Percentiles rank a stretch among this genome's conserved stretches.
These are phyloP conservation scores for Axinella damicornis DNA, from an alignment of 37 sponge, comb jelly and placozoan species.

Conservation along the genomic window DNA sequence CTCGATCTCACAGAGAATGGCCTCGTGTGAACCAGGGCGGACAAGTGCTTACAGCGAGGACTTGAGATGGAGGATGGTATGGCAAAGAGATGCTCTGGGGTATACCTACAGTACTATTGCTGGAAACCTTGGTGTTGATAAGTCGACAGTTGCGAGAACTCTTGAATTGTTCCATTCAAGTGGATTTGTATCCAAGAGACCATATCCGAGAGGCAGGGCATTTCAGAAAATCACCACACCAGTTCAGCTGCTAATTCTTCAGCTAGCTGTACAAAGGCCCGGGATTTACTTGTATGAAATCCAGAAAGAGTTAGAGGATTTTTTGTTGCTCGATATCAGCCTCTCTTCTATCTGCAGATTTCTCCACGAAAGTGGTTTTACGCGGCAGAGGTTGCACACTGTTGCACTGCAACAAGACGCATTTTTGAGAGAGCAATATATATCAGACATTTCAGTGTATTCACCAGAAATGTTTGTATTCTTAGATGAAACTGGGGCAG, in stretches of 20 bases:
- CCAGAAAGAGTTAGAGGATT: conserved; percentile 2
- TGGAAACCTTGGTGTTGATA: conserved; percentile 29
- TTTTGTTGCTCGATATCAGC: not conserved
- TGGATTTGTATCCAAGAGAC: conserved; percentile 26
- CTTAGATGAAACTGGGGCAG: conserved; percentile 50
- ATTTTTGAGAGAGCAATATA: conserved; percentile 16
- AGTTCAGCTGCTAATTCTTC: conserved; percentile 32
- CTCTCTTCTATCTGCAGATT: conserved; percentile 25
- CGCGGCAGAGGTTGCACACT: conserved; percentile 16
- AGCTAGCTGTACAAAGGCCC: conserved; percentile 31
- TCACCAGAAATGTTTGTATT: conserved; percentile 33
- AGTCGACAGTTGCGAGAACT: conserved; percentile 19
- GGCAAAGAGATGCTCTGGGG: conserved; percentile 29
- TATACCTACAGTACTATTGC: not conserved
- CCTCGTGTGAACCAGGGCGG: no score
- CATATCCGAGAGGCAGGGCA: conserved; percentile 15
- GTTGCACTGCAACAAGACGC: conserved; percentile 23
- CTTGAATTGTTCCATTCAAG: conserved; percentile 13
- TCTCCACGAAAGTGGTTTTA: conserved; percentile 30
- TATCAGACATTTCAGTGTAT: conserved; percentile 24
- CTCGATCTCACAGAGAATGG: not conserved
- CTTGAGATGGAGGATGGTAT: conserved; percentile 44
- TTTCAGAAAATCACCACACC: conserved; percentile 12
- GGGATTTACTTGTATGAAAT: conserved; percentile 34
- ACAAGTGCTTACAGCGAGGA: conserved; percentile 54